These are phyloP conservation scores for Drosophila koepferae DNA, from an alignment of 2,888 invertebrate genomes.

Conservation along the genomic window DNA sequence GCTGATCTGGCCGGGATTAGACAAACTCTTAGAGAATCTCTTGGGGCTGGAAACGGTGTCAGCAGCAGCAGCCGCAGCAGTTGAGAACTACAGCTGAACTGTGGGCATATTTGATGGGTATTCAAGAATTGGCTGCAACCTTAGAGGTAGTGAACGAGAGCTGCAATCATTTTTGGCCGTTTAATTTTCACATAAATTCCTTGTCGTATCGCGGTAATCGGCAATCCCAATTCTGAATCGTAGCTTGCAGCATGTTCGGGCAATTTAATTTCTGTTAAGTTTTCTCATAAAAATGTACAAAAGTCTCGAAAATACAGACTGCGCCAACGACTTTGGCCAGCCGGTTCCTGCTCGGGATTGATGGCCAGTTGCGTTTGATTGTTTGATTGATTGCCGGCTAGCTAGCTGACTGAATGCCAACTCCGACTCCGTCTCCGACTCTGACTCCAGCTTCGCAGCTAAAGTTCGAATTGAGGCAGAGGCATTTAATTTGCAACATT, in stretches of 20 bases:
- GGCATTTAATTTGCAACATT: conserved; percentile 84
- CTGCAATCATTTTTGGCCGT: conserved; percentile 62
- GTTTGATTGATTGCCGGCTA: conserved; percentile 68
- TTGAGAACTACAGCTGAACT: neutral
- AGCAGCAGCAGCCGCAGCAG: conserved; percentile 16
- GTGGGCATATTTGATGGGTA: neutral
- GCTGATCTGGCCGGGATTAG: conserved; percentile 70
- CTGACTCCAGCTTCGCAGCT: conserved; percentile 10
- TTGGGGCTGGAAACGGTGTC: conserved; percentile 67
- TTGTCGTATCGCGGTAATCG: conserved; percentile 70
- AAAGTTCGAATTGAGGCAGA: conserved; percentile 54
- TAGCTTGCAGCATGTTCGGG: conserved; percentile 57
- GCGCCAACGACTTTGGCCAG: conserved; percentile 45
- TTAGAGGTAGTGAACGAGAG: neutral
- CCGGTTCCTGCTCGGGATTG: conserved; percentile 49
- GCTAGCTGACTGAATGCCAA: conserved; percentile 42
- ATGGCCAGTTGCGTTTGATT: conserved; percentile 76
- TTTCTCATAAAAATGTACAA: conserved; percentile 81
- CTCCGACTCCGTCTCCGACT: conserved; percentile 2
- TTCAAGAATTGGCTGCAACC: conserved; percentile 2
- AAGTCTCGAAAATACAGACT: conserved; percentile 75
- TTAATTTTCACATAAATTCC: conserved; percentile 77
- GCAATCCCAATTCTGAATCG: conserved; percentile 14
- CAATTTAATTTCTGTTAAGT: conserved; percentile 81
- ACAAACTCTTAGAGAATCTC: conserved; percentile 38